These are phyloP conservation scores for Grammatotria lemairii DNA, from an alignment of 2,113 vertebrate species.

Conservation along the genomic window DNA sequence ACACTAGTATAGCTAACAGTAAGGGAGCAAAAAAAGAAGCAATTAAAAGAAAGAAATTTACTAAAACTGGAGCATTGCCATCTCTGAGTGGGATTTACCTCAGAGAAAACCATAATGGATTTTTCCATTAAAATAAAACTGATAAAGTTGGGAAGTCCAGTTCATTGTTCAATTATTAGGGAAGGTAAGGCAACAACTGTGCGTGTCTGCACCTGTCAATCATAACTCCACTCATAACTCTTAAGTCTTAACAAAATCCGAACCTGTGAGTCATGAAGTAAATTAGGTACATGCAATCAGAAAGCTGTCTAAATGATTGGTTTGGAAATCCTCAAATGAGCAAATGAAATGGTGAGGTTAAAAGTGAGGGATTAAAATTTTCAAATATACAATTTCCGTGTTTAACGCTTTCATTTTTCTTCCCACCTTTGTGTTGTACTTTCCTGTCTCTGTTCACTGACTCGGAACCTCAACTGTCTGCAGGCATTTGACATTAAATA, in stretches of 20 bases:
- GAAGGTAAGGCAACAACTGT: background rate
- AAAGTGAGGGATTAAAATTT: background rate
- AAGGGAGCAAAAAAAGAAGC: background rate
- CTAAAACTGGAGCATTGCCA: background rate
- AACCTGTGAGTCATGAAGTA: background rate
- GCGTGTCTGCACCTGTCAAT: background rate
- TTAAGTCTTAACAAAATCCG: background rate
- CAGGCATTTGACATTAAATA: slow-evolving; percentile 11
- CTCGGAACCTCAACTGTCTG: background rate
- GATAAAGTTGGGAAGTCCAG: background rate
- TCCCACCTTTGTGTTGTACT: background rate
- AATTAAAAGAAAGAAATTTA: background rate
- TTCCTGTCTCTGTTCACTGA: background rate
- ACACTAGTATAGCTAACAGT: background rate
- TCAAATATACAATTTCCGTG: background rate
- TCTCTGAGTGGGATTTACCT: background rate
- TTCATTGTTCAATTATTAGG: background rate
- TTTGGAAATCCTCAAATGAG: background rate
- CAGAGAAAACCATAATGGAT: background rate
- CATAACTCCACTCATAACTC: background rate
- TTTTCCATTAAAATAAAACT: background rate
- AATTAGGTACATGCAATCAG: background rate
- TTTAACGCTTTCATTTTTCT: background rate
- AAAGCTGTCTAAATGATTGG: background rate
- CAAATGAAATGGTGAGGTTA: background rate